Evolutionary conservation across 2,888 invertebrate genomes (phyloP), one percentile per base, ranked within the genome.

Genomic region (Chloromyia formosa): DNA sequence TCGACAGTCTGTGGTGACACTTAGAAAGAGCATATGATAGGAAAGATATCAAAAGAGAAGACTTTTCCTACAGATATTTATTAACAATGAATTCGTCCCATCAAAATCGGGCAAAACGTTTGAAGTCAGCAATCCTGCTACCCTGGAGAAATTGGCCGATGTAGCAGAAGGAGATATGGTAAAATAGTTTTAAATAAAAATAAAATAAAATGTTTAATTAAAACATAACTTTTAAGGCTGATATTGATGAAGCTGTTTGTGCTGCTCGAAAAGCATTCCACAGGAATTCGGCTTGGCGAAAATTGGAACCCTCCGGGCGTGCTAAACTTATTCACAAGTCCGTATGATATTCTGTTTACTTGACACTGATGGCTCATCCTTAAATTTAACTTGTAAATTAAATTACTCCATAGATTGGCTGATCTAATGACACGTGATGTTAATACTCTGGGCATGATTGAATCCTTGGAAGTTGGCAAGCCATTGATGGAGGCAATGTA

Each of bases 151-250:
- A 79, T 94, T 97, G 80, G 84, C 86, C 12, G 88, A 94, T 80
- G 90, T 97, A 68, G 89, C 94, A 72, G 96, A 95, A 87, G 97
- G 91, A 75, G 93, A 93, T 83, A 93, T 94, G 89, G 94, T 93
- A 86, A 83, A 22, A 40, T 10, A 53, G 12, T 64, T 23, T 49
- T 1, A 14, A 60, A 12, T 60, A 54, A 16, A 16, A 45, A 42
- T 45, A 45, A 18, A 5, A 42, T 42, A 42, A 9, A 42, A 12
- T 49, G 10, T 49, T n/a, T 49, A 12, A 2, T 35, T 7, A 35
- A 35, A 35, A 35, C 2, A 35, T 35, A 35, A 35, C 16, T 49
- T 12, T 66, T 22, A 49, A 93, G 92, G 93, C 90, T 76, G 95
- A 95, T 84, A 89, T 95, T 1, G 91, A 95, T 80, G 84, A 89